These are phyloP conservation scores for Troides oblongomaculatus DNA, from an alignment of 2,888 invertebrate species.

Conservation along the genomic window DNA sequence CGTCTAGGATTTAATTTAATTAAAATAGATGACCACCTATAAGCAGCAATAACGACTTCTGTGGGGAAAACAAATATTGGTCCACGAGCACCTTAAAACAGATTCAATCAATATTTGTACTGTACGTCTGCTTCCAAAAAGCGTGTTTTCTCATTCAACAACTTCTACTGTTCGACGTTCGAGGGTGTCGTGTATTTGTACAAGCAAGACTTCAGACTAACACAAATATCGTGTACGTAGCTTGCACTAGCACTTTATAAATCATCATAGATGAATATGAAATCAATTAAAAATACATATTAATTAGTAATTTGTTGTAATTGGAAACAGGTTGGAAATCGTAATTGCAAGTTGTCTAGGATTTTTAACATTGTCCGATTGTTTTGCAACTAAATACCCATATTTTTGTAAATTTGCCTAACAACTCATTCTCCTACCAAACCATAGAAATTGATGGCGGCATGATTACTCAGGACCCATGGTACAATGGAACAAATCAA, in stretches of 20 bases:
- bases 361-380: too few relatives aligned
- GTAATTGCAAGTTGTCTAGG: too few relatives aligned
- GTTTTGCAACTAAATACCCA: too few relatives aligned
- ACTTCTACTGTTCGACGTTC: slow-evolving; percentile 66
- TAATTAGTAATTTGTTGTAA: too few relatives aligned
- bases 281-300: neutral
- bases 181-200: slow-evolving; percentile 65
- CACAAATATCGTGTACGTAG: slow-evolving; percentile 46
- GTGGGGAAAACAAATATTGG: slow-evolving; percentile 66
- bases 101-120: slow-evolving; percentile 75
- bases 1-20: slow-evolving; percentile 3
- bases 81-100: slow-evolving; percentile 67
- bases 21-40: slow-evolving; percentile 45
- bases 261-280: slow-evolving; percentile 10
- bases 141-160: slow-evolving; percentile 75
- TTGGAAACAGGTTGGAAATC: too few relatives aligned
- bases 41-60: slow-evolving; percentile 66
- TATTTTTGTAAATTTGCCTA: too few relatives aligned
- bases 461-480: slow-evolving; percentile 52
- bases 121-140: slow-evolving; percentile 69
- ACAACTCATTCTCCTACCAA: neutral
- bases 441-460: neutral
- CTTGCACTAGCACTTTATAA: slow-evolving; percentile 9
- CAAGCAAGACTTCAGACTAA: slow-evolving; percentile 48
- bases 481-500: slow-evolving; percentile 40